These are phyloP conservation scores for Patella caerulea DNA, from an alignment of 2,888 invertebrate genomes.

Conservation along the genomic window DNA sequence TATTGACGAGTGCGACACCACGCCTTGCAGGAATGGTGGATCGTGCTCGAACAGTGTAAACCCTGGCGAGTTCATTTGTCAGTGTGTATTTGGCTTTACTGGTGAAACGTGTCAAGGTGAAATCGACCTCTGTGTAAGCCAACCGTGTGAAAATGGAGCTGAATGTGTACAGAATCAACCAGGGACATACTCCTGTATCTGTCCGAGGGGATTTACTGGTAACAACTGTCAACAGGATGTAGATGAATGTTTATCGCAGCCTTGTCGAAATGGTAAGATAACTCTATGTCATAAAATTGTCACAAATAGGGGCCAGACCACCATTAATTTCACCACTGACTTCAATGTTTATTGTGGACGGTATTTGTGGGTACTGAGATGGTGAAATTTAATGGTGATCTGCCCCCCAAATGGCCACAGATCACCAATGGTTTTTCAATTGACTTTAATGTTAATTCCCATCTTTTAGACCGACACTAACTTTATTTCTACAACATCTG, in stretches of 20 bases:
- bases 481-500: too few relatives aligned
- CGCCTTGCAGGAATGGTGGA: conserved; percentile 92
- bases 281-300: too few relatives aligned
- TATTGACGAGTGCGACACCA: conserved; percentile 88
- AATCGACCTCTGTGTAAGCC: conserved; percentile 24
- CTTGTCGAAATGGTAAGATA: conserved; percentile 75
- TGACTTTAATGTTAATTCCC: too few relatives aligned
- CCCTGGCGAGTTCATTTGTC: conserved; percentile 36
- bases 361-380: too few relatives aligned
- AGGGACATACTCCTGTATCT: conserved; percentile 27
- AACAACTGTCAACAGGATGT: conserved; percentile 17
- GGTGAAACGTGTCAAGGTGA: conserved; percentile 29
- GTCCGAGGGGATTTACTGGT: conserved; percentile 25
- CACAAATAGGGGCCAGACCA: too few relatives aligned
- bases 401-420: too few relatives aligned
- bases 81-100: conserved; percentile 37
- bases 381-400: too few relatives aligned
- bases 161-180: conserved; percentile 28
- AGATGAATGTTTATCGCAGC: conserved; percentile 32
- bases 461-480: too few relatives aligned
- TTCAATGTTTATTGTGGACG: too few relatives aligned
- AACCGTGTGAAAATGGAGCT: conserved; percentile 34
- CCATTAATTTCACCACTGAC: too few relatives aligned
- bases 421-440: too few relatives aligned
- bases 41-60: conserved; percentile 75